A percentile compares a stretch with the other conserved stretches of the same genome.
These are phyloP conservation scores for Leontopithecus rosalia DNA, from an alignment of 2,797 vertebrate species.

Conservation along the genomic window DNA sequence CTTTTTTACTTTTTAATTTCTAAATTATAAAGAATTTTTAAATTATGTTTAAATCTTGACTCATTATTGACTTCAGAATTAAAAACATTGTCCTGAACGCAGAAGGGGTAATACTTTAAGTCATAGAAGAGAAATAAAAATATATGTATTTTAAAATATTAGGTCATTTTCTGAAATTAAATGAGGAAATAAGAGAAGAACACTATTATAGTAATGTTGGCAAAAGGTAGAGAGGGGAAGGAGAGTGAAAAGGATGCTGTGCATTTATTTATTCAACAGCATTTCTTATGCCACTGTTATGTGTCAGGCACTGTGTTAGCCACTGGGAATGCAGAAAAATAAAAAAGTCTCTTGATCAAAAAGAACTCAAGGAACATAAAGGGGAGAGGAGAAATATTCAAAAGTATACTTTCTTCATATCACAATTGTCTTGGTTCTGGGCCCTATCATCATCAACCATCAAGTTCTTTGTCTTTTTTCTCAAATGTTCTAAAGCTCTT, in stretches of 20 bases:
- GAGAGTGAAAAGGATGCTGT: neutral
- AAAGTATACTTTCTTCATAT: neutral
- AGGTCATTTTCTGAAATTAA: slow-evolving; percentile 20
- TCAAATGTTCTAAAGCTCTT: neutral
- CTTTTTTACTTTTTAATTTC: slow-evolving; percentile 7
- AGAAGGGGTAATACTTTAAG: neutral
- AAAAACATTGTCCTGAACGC: neutral
- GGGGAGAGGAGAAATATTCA: neutral
- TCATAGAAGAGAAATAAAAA: neutral
- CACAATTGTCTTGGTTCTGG: neutral
- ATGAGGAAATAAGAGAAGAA: neutral
- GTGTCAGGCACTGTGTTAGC: neutral
- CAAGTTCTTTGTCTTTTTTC: neutral
- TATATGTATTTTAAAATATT: neutral
- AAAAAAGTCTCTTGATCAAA: neutral
- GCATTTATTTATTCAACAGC: neutral
- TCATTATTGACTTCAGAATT: neutral
- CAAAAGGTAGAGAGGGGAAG: neutral
- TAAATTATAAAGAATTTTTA: neutral
- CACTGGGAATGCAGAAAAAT: neutral
- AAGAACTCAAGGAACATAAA: neutral
- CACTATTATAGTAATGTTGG: neutral
- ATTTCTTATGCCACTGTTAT: neutral
- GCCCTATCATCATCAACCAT: neutral
- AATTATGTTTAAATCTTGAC: neutral